Base-by-base conservation (phyloP, 2,888 invertebrate genomes). In the Cephus spinipes region DNA sequence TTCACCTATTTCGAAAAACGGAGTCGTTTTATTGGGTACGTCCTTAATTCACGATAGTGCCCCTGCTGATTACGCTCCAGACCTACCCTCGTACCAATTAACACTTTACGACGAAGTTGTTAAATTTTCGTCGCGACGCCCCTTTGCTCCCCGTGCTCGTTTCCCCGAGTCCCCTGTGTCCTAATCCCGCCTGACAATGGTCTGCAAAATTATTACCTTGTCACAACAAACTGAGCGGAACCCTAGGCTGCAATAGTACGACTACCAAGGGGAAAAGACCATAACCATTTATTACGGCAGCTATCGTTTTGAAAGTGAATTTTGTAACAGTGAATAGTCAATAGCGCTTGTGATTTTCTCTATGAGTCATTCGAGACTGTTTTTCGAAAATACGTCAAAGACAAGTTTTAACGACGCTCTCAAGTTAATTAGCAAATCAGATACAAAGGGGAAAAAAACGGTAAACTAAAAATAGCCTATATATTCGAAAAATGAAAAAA, bases 201-300 rank as follows among this genome's bases (percentile, higher is more conserved):
- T 76, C 68, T 73, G 74, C 74, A 82, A 87, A 85, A 88, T 87
- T 81, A 87, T 86, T 82, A 85, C 84, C 84, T 83, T 84, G 85
- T 87, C 85, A 84, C 82, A 87, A 86, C 83, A 85, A 82, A 83
- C 81, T 78, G 82, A 82, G 80, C 80, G 81, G 79, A 82, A 82
- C 77, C 69, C 76, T 76, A 77, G 32, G 68, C 34, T 73, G 73
- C 76, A 55, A 15, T 55, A 78, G 74, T 40, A 30, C 76, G 55
- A 77, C 76, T 74, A 68, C 34, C 79, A 78, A 78, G 74, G 81
- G 74, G 73, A 68, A 68, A 32, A 31, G 32, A 33, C 73, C 73
- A 33, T 31, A 36, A 35, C 78, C 75, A 30, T 81, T 81, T 81
- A 81, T 81, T 79, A 77, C 79, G 32, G 73, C 75, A 77, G 11